phyloP scores from a whole-genome alignment of 1,140 invertebrate genomes.

The Lordiphosa mommai region DNA sequence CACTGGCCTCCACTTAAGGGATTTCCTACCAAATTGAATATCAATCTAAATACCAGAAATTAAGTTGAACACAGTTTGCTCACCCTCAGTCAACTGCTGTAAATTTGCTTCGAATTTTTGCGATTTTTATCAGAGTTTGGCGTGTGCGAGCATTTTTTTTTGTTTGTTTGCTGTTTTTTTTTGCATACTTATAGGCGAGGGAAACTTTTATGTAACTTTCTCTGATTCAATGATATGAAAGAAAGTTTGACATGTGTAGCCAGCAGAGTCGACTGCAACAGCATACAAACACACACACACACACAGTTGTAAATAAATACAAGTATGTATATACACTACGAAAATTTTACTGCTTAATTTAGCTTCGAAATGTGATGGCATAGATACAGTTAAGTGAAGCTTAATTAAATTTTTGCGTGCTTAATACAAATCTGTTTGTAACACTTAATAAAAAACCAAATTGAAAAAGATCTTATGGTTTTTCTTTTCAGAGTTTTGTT shows the following conservation, averaged over 20 bases:
- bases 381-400: too few species aligned
- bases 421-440: too few species aligned
- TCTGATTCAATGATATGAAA: slow-evolving; percentile 54
- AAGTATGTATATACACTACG: not conserved
- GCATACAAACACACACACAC: not conserved
- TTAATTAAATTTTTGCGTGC: too few species aligned
- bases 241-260: slow-evolving; percentile 55
- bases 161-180: slow-evolving; percentile 16
- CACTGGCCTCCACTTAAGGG: not conserved
- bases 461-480: too few species aligned
- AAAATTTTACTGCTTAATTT: too few species aligned
- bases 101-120: slow-evolving; percentile 39
- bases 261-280: slow-evolving; percentile 10
- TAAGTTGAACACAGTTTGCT: slow-evolving; percentile 22
- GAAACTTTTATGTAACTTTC: slow-evolving; percentile 50
- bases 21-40: slow-evolving; percentile 2
- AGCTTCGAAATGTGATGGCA: too few species aligned
- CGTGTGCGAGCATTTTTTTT: slow-evolving; percentile 1
- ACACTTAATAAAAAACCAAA: too few species aligned
- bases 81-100: slow-evolving; percentile 21
- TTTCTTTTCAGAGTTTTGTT: too few species aligned
- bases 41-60: slow-evolving; percentile 19
- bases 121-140: slow-evolving; percentile 28
- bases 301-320: not conserved
- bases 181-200: slow-evolving; percentile 43